phyloP scores from a whole-genome alignment of 2,113 vertebrate species.

The Xiphias gladius region DNA sequence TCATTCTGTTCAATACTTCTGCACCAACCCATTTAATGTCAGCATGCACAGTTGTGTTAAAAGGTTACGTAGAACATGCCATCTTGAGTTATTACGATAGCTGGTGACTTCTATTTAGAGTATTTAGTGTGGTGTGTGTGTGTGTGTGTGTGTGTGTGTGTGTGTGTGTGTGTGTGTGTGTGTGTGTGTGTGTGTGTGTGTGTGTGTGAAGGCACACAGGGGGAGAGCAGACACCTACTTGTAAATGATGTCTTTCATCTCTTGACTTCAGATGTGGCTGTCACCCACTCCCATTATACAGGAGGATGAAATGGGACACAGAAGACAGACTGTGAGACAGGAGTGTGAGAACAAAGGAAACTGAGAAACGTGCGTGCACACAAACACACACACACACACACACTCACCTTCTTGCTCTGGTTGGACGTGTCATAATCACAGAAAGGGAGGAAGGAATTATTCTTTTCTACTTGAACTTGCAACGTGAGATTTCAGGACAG shows the following conservation, averaged over 20 bases:
- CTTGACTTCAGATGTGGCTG: conserved; percentile 80
- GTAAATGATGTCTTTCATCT: conserved; percentile 84
- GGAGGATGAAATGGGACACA: conserved; percentile 74
- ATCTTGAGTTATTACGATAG: background rate
- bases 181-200: conserved; percentile 23
- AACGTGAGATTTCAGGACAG: conserved; percentile 53
- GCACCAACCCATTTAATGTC: conserved; percentile 32
- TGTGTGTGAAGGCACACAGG: conserved; percentile 38
- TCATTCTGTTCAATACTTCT: background rate
- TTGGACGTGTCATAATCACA: conserved; percentile 42
- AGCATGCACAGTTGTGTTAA: conserved; percentile 12
- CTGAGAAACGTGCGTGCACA: conserved; percentile 13
- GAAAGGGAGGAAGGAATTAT: conserved; percentile 36
- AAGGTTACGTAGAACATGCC: conserved; percentile 1
- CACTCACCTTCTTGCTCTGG: conserved; percentile 15
- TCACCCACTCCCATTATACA: conserved; percentile 77
- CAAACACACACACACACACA: conserved; percentile 43
- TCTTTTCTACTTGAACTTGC: conserved; percentile 41
- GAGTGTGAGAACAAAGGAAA: conserved; percentile 75
- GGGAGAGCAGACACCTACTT: conserved; percentile 71
- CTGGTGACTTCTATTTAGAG: conserved; percentile 1
- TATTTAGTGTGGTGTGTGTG: conserved; percentile 26
- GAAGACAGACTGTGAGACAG: conserved; percentile 69
- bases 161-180: conserved; percentile 30
- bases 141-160: conserved; percentile 10